These are phyloP conservation scores for Ptychoptera contaminata DNA, from an alignment of 2,888 invertebrate genomes.

Conservation along the genomic window DNA sequence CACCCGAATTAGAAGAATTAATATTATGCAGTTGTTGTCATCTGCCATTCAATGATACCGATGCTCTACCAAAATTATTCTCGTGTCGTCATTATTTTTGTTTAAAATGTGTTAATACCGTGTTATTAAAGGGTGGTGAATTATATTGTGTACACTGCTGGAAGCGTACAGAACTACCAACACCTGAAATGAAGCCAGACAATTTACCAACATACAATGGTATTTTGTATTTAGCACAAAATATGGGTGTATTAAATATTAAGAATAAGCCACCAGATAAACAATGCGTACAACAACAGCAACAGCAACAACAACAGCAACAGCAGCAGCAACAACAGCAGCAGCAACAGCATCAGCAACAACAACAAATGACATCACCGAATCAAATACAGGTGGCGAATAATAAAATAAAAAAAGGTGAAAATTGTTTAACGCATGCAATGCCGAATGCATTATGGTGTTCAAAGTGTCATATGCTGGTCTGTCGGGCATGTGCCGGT, in stretches of 20 bases:
- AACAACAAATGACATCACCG: conserved; percentile 8
- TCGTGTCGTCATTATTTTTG: conserved; percentile 66
- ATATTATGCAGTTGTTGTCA: conserved; percentile 61
- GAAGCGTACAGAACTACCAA: conserved; percentile 50
- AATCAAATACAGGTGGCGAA: conserved; percentile 9
- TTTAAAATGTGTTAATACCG: conserved; percentile 53
- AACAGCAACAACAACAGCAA: conserved; percentile 1
- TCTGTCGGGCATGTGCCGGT: conserved; percentile 51
- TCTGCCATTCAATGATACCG: conserved; percentile 55
- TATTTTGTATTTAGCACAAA: conserved; percentile 48
- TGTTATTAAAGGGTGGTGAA: conserved; percentile 49
- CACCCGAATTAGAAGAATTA: conserved; percentile 56
- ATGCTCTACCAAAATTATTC: conserved; percentile 55
- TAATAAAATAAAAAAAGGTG: conserved; percentile 20
- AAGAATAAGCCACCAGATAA: conserved; percentile 32
- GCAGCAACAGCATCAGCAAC: neutral
- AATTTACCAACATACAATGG: conserved; percentile 52
- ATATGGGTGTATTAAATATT: conserved; percentile 40
- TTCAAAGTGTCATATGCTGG: conserved; percentile 43
- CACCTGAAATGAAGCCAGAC: conserved; percentile 47
- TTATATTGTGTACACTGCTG: conserved; percentile 58
- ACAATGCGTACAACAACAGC: conserved; percentile 9
- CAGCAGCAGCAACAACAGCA: conserved; percentile 10
- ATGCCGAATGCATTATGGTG: conserved; percentile 61
- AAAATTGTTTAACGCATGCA: conserved; percentile 54